A percentile compares a stretch with the other conserved stretches of the same genome.
Conservation (phyloP, 2,113 vertebrate species). For the Zootoca vivipara region DNA sequence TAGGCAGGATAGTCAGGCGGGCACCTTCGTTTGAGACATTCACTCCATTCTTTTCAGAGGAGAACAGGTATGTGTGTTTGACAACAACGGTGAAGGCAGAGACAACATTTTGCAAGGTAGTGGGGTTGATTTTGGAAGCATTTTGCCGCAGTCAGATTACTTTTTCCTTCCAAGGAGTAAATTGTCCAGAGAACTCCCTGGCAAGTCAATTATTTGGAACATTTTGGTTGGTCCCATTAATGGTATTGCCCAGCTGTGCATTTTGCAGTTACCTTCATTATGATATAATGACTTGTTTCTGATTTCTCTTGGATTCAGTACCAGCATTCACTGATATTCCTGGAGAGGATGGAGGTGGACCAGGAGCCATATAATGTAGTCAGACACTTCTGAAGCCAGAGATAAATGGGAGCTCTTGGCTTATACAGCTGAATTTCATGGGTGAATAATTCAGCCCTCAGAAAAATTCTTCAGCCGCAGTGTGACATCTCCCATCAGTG, state of each 20-base stretch:
- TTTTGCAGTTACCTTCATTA: background rate
- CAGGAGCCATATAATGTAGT: constrained; percentile 37
- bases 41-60: background rate
- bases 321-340: constrained; percentile 60
- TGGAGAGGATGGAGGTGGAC: constrained; percentile 53
- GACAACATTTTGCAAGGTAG: background rate
- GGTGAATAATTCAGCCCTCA: constrained; percentile 65
- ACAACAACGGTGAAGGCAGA: too few species aligned
- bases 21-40: too few species aligned
- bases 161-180: background rate
- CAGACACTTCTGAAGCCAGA: constrained; percentile 65
- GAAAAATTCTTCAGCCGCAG: constrained; percentile 57
- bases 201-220: too few species aligned
- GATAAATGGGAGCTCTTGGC: constrained; percentile 60
- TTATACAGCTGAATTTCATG: constrained; percentile 61
- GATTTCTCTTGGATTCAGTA: background rate
- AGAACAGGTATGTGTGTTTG: background rate
- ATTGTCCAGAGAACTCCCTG: too few species aligned
- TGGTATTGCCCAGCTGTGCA: background rate
- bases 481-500: constrained; percentile 60
- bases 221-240: too few species aligned
- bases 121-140: background rate
- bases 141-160: background rate
- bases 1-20: background rate
- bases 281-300: background rate